These are phyloP conservation scores for Oxyruncus cristatus DNA, from an alignment of 2,113 vertebrate species.

Conservation along the genomic window DNA sequence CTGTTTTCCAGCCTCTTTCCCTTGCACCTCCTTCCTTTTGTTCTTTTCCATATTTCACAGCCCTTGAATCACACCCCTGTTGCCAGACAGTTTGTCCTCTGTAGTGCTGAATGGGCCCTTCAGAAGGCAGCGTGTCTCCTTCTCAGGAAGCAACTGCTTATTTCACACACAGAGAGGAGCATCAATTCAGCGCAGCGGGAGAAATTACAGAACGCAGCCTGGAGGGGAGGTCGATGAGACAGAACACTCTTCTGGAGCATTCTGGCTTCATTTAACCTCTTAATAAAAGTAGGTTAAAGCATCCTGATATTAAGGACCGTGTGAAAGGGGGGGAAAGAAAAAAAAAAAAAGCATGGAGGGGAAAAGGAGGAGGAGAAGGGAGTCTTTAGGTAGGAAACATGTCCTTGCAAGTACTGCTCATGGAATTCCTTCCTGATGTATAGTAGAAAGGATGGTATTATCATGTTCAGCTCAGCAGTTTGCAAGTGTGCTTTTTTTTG, in stretches of 20 bases:
- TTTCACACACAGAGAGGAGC: conserved; percentile 2
- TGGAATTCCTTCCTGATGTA: neutral
- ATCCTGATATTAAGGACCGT: neutral
- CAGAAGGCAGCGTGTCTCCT: neutral
- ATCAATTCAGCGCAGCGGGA: conserved; percentile 9
- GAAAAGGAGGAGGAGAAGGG: neutral
- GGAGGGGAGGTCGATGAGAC: conserved; percentile 23
- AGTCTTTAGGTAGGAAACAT: neutral
- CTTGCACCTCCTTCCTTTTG: neutral
- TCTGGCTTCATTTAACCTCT: conserved; percentile 60
- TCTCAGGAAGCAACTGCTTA: neutral
- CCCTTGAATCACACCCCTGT: conserved; percentile 3
- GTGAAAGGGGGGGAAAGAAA: neutral
- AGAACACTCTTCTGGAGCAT: conserved; percentile 28
- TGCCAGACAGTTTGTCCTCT: conserved; percentile 41
- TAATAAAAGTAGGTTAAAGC: conserved; percentile 25
- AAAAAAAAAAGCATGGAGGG: neutral
- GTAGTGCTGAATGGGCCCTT: neutral
- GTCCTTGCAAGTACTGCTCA: neutral
- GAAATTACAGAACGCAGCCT: conserved; percentile 33
- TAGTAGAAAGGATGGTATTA: neutral
- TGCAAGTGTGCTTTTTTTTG: neutral
- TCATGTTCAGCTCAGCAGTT: neutral
- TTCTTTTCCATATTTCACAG: neutral
- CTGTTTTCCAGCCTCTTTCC: neutral